phyloP scores from a whole-genome alignment of 2,113 vertebrate species.

The Phrynosoma platyrhinos region DNA sequence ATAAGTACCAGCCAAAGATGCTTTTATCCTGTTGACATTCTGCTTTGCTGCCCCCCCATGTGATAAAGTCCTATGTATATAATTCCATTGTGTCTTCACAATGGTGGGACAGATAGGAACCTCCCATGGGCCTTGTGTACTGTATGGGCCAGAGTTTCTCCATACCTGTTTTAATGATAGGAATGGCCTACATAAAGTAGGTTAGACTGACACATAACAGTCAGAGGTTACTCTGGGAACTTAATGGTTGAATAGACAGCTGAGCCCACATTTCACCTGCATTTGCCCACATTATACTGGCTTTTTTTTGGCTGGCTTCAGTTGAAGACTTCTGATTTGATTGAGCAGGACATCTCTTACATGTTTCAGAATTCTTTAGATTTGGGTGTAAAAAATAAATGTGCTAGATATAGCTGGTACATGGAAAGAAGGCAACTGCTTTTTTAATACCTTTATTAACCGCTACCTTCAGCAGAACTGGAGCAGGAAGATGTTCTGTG shows the following conservation, averaged over 20 bases:
- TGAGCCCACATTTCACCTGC: background rate
- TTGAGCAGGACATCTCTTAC: background rate
- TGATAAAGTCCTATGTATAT: no score
- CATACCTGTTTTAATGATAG: no score
- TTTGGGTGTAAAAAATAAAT: background rate
- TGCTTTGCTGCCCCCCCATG: no score
- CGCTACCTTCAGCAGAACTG: no score
- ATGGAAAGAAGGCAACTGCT: background rate
- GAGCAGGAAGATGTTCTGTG: background rate
- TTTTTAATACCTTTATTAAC: background rate
- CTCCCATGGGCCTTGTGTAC: no score
- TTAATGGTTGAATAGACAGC: background rate
- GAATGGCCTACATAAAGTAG: no score
- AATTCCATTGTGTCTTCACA: no score
- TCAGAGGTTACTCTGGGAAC: background rate
- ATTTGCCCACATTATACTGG: background rate
- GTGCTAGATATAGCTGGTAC: background rate
- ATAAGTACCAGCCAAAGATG: no score
- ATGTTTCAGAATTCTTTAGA: background rate
- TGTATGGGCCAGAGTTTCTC: no score
- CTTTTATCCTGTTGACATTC: no score
- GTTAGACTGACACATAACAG: no score
- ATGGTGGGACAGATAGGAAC: no score
- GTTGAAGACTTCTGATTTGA: background rate
- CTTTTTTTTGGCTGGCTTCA: background rate